Evolutionary conservation across 2,797 vertebrate genomes (phyloP).

Genomic region (Xenentodon cancila): DNA sequence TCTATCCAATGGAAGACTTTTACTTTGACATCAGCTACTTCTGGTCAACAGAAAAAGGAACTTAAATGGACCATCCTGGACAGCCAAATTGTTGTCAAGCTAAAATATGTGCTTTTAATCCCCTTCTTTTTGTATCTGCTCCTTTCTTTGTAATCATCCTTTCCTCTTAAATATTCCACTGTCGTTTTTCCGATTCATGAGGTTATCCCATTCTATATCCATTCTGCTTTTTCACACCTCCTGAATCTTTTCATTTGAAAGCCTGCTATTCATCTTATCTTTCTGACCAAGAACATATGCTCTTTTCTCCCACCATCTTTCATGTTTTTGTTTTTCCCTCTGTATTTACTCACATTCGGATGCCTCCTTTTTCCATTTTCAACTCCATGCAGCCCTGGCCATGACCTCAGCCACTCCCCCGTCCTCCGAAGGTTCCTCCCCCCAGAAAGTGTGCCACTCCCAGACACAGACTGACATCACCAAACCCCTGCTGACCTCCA

Average conservation of each 20-base stretch:
- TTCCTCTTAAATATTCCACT: slow-evolving; percentile 44
- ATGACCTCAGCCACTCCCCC: slow-evolving; percentile 82
- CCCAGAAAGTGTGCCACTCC: slow-evolving; percentile 84
- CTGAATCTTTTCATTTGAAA: slow-evolving; percentile 23
- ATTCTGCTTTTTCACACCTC: slow-evolving; percentile 11
- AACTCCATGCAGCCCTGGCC: slow-evolving; percentile 35
- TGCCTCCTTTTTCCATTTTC: slow-evolving; percentile 21
- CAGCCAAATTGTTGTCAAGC: slow-evolving; percentile 37
- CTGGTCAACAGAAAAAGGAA: slow-evolving; percentile 36
- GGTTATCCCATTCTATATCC: background rate
- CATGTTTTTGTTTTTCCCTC: too few relatives aligned
- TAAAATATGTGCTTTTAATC: slow-evolving; percentile 42
- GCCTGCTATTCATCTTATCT: slow-evolving; percentile 20
- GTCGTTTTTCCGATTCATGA: slow-evolving; percentile 26
- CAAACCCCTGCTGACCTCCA: slow-evolving; percentile 77
- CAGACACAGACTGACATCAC: slow-evolving; percentile 84
- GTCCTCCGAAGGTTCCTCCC: slow-evolving; percentile 77
- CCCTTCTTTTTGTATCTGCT: slow-evolving; percentile 6
- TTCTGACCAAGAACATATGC: background rate
- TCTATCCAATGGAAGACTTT: slow-evolving; percentile 60
- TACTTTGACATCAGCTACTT: slow-evolving; percentile 69
- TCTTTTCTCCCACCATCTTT: background rate
- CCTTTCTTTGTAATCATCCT: slow-evolving; percentile 1
- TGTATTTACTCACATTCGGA: slow-evolving; percentile 15
- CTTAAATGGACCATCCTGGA: slow-evolving; percentile 44